Evolutionary conservation across 2,888 invertebrate genomes (phyloP), one percentile per base, ranked within the genome.

Genomic region (Mongoloraphidia duomilia): DNA sequence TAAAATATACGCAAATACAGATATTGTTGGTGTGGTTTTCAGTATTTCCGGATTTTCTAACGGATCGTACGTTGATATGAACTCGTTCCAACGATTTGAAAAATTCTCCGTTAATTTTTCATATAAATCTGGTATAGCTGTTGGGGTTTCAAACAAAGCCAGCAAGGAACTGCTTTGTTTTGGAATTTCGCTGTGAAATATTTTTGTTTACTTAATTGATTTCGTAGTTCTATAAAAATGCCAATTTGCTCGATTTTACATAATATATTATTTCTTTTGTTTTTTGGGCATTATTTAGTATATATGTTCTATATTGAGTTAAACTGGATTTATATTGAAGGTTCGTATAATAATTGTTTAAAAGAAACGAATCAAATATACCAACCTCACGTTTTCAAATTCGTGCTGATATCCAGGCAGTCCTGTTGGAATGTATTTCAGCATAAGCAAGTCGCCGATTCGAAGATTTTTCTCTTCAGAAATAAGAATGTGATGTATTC

Each of bases 21-120:
- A 76, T 1, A 76, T 64, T 8, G 76, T 76, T 1, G 79, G 78
- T 14, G 72, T 62, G 8, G 72, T 73, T 58, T 82, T 81, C 12
- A 77, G 60, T 0, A 80, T 71, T 51, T 79, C 71, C 0, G 84
- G 81, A 49, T 82, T 77, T 61, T 87, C 85, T 6, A 82, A 67
- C 0, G 87, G 86, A 62, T 88, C 88, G 54, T 84, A 83, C 58
- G 81, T 79, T 26, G 80, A 82, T 8, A 85, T 76, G 56, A 87
- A 85, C 58, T 85, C 84, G 60, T 87, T 87, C 87, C 87, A 88
- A 14, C 76, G 71, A 56, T 85, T 85, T 13, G 82, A 77, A 35
- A 84, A 65, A 51, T 78, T 78, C 56, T 83, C 80, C 39, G 76
- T 73, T 11, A 87, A 56, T 54, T 82, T 82, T 38, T 77, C 76